These are phyloP conservation scores for Himalopsyche anomala DNA, from an alignment of 2,888 invertebrate genomes.

Conservation along the genomic window DNA sequence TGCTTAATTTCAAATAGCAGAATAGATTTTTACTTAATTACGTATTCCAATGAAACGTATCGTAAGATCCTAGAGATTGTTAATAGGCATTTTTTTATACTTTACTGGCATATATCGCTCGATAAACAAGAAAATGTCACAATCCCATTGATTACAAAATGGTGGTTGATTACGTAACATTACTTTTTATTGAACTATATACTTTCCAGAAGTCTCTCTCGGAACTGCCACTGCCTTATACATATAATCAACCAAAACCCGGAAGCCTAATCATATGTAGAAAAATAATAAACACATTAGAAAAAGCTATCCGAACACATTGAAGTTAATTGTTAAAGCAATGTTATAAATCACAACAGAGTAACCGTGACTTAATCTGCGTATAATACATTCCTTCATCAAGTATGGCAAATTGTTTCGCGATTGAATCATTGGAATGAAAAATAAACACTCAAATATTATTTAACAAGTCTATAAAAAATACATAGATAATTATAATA, in stretches of 20 bases:
- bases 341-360: slow-evolving; percentile 17
- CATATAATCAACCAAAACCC: background rate
- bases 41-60: no score
- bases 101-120: no score
- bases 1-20: no score
- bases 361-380: slow-evolving; percentile 1
- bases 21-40: no score
- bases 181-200: no score
- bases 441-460: background rate
- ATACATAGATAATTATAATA: no score
- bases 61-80: no score
- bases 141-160: no score
- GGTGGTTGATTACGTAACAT: no score
- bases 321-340: background rate
- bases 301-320: background rate
- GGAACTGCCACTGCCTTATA: background rate
- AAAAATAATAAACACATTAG: background rate
- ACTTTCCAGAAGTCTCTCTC: no score
- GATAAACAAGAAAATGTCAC: no score
- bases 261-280: slow-evolving; percentile 19
- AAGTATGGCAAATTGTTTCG: background rate
- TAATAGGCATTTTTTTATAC: no score
- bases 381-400: slow-evolving; percentile 16
- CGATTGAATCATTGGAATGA: slow-evolving; percentile 28
- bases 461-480: slow-evolving; percentile 5